These are phyloP conservation scores for Drosophila nannoptera DNA, from an alignment of 1,140 invertebrate species.

Conservation along the genomic window DNA sequence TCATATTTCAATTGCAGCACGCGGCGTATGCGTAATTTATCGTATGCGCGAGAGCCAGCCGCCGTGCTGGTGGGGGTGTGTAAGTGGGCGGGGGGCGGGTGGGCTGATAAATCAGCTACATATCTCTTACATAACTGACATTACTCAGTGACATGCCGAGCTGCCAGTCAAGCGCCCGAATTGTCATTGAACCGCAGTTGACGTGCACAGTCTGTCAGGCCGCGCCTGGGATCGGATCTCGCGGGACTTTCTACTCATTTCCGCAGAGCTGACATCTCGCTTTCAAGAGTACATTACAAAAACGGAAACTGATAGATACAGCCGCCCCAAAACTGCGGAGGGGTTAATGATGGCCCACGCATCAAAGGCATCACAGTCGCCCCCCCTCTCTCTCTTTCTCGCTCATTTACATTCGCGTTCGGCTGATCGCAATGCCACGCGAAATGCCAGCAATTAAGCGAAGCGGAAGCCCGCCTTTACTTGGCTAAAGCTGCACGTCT, in stretches of 20 bases:
- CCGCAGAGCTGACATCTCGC: conserved; percentile 12
- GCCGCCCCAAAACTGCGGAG: too few relatives aligned
- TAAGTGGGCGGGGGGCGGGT: too few relatives aligned
- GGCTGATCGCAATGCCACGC: conserved; percentile 4
- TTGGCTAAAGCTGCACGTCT: conserved; percentile 1
- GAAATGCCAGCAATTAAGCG: conserved; percentile 40
- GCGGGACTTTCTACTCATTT: conserved; percentile 21
- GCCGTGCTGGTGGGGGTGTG: background rate
- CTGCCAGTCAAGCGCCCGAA: conserved; percentile 20
- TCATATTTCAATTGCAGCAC: conserved; percentile 56
- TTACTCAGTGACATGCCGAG: conserved; percentile 56
- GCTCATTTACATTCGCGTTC: too few relatives aligned
- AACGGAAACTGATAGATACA: too few relatives aligned
- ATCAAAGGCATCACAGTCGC: too few relatives aligned
- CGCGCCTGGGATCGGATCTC: conserved; percentile 11
- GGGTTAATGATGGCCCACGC: too few relatives aligned
- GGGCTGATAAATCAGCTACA: conserved; percentile 55
- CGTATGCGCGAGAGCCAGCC: background rate
- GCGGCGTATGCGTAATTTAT: conserved; percentile 38
- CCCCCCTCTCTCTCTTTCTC: too few relatives aligned
- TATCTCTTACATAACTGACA: conserved; percentile 56
- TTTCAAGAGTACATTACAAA: conserved; percentile 1
- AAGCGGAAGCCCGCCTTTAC: background rate
- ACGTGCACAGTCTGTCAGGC: conserved; percentile 30
- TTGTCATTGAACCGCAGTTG: conserved; percentile 46